phyloP scores from a whole-genome alignment of 2,888 invertebrate genomes.

The Hyposoter didymator region DNA sequence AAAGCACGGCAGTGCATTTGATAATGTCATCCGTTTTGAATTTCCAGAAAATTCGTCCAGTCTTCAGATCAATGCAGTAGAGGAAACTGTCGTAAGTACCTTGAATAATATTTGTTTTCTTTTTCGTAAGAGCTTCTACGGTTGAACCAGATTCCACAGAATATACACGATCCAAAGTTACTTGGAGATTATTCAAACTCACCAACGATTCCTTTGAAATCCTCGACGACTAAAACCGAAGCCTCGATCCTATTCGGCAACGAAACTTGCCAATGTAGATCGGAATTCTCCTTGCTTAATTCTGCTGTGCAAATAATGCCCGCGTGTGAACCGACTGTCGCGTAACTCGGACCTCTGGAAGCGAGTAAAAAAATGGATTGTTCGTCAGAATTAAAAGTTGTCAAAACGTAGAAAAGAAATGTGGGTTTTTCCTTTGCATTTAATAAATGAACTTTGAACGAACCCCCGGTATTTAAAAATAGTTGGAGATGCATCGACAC shows the following conservation, averaged over 20 bases:
- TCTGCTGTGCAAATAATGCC: conserved; percentile 88
- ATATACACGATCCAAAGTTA: too few species aligned
- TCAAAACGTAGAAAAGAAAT: not conserved
- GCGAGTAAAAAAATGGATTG: conserved; percentile 1
- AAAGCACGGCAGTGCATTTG: conserved; percentile 87
- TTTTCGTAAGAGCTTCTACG: not conserved
- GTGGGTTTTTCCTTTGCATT: not conserved
- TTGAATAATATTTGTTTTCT: conserved; percentile 70
- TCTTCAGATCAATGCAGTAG: conserved; percentile 87
- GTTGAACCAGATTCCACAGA: not conserved
- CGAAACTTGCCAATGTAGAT: conserved; percentile 84
- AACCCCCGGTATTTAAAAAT: conserved; percentile 84
- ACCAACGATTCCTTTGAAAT: conserved; percentile 88
- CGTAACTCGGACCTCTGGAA: conserved; percentile 78
- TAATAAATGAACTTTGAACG: not conserved
- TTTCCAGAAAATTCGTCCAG: conserved; percentile 87
- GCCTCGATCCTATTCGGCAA: conserved; percentile 91
- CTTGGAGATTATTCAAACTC: conserved; percentile 65
- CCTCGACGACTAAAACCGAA: conserved; percentile 85
- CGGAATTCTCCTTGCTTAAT: conserved; percentile 86
- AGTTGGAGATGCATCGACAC: conserved; percentile 92
- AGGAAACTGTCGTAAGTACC: conserved; percentile 91
- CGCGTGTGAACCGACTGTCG: conserved; percentile 91
- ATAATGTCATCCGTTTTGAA: conserved; percentile 87
- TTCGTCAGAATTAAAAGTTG: not conserved